phyloP scores from a whole-genome alignment of 2,113 vertebrate genomes.

The Colistium nudipinnis region DNA sequence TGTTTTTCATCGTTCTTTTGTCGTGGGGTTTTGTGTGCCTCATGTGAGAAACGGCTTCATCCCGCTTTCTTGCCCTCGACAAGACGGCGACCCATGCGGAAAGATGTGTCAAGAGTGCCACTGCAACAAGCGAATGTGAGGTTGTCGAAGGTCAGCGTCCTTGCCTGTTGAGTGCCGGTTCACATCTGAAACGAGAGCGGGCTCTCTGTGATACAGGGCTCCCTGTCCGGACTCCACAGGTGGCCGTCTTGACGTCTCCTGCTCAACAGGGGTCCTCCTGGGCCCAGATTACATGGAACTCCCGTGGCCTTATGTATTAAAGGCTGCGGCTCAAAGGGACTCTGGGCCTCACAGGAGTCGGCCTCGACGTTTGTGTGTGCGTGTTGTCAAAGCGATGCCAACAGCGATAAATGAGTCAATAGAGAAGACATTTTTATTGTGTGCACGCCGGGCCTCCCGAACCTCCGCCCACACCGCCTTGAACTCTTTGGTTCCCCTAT shows the following conservation, averaged over 20 bases:
- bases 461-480: conserved; percentile 19
- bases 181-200: conserved; percentile 47
- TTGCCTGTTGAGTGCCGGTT: conserved; percentile 31
- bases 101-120: no score
- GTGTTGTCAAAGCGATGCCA: neutral
- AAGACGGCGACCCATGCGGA: no score
- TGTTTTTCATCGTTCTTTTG: neutral
- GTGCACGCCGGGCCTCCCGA: conserved; percentile 32
- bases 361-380: conserved; percentile 27
- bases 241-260: conserved; percentile 61
- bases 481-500: conserved; percentile 34
- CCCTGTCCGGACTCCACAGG: conserved; percentile 49
- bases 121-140: no score
- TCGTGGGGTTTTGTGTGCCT: neutral
- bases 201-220: conserved; percentile 29
- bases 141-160: conserved; percentile 41
- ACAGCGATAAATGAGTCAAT: conserved; percentile 25
- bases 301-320: conserved; percentile 61
- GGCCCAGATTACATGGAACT: conserved; percentile 51
- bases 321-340: conserved; percentile 60
- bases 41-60: neutral
- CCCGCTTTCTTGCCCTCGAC: neutral
- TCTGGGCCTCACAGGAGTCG: conserved; percentile 43
- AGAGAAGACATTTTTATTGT: conserved; percentile 24
- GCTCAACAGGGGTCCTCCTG: conserved; percentile 42